Evolutionary conservation across 2,797 vertebrate genomes (phyloP).

Genomic region (Protonibea diacanthus): DNA sequence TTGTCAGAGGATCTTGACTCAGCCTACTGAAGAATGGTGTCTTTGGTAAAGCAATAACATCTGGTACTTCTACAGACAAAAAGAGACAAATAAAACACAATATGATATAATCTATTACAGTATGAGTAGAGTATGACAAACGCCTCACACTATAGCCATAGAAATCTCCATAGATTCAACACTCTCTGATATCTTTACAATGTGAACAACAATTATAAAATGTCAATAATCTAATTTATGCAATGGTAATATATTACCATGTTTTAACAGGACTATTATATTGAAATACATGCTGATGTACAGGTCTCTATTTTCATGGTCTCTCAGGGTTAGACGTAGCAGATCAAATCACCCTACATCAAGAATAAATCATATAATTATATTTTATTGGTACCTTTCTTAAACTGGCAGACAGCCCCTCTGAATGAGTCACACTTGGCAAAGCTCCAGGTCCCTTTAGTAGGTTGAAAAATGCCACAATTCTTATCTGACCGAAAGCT

Average conservation of each 20-base stretch:
- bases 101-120: not conserved
- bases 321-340: not conserved
- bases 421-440: constrained; percentile 70
- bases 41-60: constrained; percentile 71
- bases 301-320: not conserved
- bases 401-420: constrained; percentile 82
- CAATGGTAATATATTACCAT: not conserved
- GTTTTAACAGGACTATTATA: not conserved
- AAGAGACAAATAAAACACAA: constrained; percentile 14
- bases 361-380: not conserved
- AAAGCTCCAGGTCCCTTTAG: constrained; percentile 21
- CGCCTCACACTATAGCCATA: not conserved
- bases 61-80: constrained; percentile 66
- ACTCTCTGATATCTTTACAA: not conserved
- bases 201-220: not conserved
- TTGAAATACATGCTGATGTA: not conserved
- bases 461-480: constrained; percentile 81
- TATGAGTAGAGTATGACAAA: not conserved
- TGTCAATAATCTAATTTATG: not conserved
- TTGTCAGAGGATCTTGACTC: constrained; percentile 65
- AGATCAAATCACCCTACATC: not conserved
- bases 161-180: not conserved
- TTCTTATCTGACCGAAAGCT: constrained; percentile 38
- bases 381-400: constrained; percentile 82
- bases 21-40: constrained; percentile 79